These are phyloP conservation scores for Pogona vitticeps DNA, from an alignment of 2,113 vertebrate species.

Conservation along the genomic window DNA sequence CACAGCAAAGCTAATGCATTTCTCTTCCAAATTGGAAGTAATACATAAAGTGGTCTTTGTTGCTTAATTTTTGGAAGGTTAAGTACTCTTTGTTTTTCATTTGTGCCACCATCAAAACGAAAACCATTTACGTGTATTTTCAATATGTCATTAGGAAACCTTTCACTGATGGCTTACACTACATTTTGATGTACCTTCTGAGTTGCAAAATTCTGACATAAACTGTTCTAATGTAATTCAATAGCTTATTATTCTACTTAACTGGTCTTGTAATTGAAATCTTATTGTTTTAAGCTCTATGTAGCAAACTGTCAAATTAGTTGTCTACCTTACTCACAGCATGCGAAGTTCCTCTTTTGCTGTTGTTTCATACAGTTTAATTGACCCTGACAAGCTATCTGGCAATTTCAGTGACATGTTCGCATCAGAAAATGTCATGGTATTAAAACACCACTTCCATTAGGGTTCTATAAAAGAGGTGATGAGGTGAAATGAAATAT, in stretches of 20 bases:
- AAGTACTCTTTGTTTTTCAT: background rate
- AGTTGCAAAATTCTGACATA: background rate
- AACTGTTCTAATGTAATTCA: background rate
- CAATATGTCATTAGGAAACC: background rate
- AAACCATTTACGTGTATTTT: constrained; percentile 13
- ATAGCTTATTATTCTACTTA: background rate
- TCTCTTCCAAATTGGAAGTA: background rate
- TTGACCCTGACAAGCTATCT: background rate
- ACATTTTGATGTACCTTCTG: background rate
- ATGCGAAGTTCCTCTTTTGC: background rate
- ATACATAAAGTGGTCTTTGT: background rate
- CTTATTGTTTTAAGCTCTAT: background rate
- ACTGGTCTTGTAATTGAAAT: background rate
- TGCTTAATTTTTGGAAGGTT: too few relatives aligned
- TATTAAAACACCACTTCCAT: background rate
- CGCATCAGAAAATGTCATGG: too few relatives aligned
- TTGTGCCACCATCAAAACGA: constrained; percentile 1
- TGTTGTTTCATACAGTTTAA: background rate
- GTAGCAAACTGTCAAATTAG: background rate
- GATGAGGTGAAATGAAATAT: background rate
- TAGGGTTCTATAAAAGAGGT: background rate
- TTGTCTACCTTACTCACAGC: background rate
- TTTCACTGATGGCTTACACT: background rate
- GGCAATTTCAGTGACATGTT: background rate
- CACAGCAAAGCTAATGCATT: background rate